Base-by-base conservation (phyloP, 23 tunicate genomes). In the Clavelina lepadiformis region DNA sequence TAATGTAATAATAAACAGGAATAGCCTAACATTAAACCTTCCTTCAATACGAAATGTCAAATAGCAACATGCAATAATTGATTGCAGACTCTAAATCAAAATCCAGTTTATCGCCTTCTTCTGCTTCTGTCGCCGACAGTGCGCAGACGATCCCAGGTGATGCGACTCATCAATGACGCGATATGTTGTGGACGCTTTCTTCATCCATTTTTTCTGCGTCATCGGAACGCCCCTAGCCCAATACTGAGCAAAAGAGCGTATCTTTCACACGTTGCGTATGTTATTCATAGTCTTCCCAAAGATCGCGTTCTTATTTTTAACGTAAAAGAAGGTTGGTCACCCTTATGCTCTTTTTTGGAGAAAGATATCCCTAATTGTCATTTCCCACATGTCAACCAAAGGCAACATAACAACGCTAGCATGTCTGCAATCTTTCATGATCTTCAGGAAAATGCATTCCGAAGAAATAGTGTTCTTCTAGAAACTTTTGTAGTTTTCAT, bases 311-410 rank as follows among this genome's bases (percentile, higher is more conserved):
- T 65, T 1, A 27, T 15, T 3, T 65, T 38, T 37, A 44, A 65
- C 31, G 71, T 65, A 3, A 65, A 65, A 26, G 71, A 65, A 38
- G 71, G 71, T 8, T 65, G 71, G 71, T 24, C 21, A 27, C 71
- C 71, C 20, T 18, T 65, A 20, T 65, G 71, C 32, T 18, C 15
- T 38, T 65, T 65, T 38, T 32, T 65, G 34, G 71, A 37, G 3
- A 21, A 38, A 5, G 55, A 38, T 4, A 35, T 65, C 8, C 71
- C 71, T 6, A 29, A 28, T 15, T 3, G 51, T 4, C 41, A 33
- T n/a, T 68, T 68, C 24, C 73, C 73, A 5, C 73, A 68, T 22
- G 32, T 28, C 24, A 68, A 68, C 19, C 59, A 45, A 2, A 29
- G 34, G n/a, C n/a, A n/a, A n/a, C n/a, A n/a, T n/a, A n/a, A n/a